Base-by-base conservation (phyloP, 2,113 vertebrate genomes). In the Mus pahari region DNA sequence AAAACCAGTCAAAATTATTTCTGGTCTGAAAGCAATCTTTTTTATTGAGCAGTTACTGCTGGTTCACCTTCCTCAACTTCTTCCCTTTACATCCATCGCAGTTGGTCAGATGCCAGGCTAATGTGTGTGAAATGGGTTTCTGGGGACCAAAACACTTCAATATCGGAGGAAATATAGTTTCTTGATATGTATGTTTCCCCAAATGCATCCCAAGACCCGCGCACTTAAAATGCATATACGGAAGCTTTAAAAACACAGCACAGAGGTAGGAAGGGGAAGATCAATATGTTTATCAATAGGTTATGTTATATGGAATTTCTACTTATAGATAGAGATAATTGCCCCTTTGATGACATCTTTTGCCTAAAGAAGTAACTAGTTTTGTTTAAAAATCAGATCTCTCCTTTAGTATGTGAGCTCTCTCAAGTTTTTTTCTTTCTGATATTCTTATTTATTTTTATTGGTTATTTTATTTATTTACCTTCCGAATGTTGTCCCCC, bases 241-340 rank as follows among this genome's bases (percentile, higher is more conserved):
- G 9, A 53, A 70, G 53, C 36, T 91, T 39, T 50, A 81, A 95
- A 87, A 90, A 28, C 71, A 93, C 28, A 66, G 2, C 82, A 11
- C 33, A 92, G 90, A 95, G 86, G 45, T 81, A 75, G 79, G 94
- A 81, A 31, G 71, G 31, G 48, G 9, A 71, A 96, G 77, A 96
- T 83, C 81, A 94, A 90, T 95, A 94, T 20, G 79, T 96, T 95
- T 96, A 92, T 95, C 92, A 97, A 48, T 66, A 91, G 70, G n/a
- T 86, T 78, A 86, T 28, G 77, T 92, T 78, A 60, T 50, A 86
- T 19, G 88, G 90, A 84, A 91, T 97, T 96, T 95, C 48, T 95
- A 45, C 89, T 97, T 50, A 82, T 86, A 96, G 66, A 50, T 92
- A 93, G 93, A 28, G 45, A 33, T 50, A 73, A 73, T 70, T 16